These are phyloP conservation scores for Nixonia krombeini DNA, from an alignment of 1,140 invertebrate species.

Conservation along the genomic window DNA sequence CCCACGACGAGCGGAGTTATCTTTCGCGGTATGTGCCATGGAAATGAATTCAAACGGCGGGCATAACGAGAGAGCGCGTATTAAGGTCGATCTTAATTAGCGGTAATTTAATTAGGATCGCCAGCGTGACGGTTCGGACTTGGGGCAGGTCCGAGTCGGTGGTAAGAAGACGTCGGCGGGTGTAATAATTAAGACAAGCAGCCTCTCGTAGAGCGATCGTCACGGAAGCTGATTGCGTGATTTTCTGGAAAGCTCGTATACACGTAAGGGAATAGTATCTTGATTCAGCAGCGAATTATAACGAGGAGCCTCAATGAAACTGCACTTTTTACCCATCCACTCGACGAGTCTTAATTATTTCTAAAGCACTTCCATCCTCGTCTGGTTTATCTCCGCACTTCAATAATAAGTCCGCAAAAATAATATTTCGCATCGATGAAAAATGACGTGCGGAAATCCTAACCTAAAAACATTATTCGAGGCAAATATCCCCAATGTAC, in stretches of 20 bases:
- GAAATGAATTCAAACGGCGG: constrained; percentile 56
- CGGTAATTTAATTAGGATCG: constrained; percentile 69
- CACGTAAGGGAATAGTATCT: not conserved
- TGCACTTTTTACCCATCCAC: too few species aligned
- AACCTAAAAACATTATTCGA: too few species aligned
- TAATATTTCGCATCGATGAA: too few species aligned
- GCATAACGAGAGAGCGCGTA: constrained; percentile 61
- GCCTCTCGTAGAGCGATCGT: constrained; percentile 58
- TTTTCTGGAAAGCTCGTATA: constrained; percentile 35
- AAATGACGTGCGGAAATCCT: too few species aligned
- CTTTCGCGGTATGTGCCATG: constrained; percentile 48
- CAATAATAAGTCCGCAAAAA: too few species aligned
- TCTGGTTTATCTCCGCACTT: too few species aligned
- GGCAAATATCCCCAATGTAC: too few species aligned
- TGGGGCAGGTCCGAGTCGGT: constrained; percentile 53
- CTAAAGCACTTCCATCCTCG: too few species aligned
- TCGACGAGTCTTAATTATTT: too few species aligned
- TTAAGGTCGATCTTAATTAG: constrained; percentile 71
- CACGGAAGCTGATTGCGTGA: constrained; percentile 62
- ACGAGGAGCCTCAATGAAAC: not conserved
- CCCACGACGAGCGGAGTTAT: constrained; percentile 42
- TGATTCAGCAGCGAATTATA: not conserved
- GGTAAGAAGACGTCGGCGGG: constrained; percentile 48
- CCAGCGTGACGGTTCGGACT: constrained; percentile 66
- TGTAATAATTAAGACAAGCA: constrained; percentile 66